Percentiles rank a stretch among this genome's conserved stretches.
Conservation (phyloP, 1,140 invertebrate genomes). For the Macrosteles quadrilineatus region DNA sequence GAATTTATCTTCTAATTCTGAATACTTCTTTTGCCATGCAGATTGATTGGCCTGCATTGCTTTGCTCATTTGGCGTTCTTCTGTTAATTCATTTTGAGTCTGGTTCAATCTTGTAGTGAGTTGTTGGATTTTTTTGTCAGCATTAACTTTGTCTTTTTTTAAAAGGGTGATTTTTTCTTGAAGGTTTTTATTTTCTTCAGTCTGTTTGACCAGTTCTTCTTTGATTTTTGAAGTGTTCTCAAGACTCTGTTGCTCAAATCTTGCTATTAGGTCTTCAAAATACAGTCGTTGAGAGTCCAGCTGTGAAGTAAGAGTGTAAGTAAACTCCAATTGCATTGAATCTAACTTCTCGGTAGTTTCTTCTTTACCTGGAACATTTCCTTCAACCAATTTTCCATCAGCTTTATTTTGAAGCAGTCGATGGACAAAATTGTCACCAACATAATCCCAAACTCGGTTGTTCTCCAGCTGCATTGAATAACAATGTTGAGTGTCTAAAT, state of each 20-base stretch:
- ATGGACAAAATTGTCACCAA: slow-evolving; percentile 96
- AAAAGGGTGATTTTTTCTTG: slow-evolving; percentile 42
- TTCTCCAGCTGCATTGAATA: slow-evolving; percentile 96
- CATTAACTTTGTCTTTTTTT: slow-evolving; percentile 36
- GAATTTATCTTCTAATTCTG: slow-evolving; percentile 63
- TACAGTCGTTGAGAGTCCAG: slow-evolving; percentile 91
- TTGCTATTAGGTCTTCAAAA: slow-evolving; percentile 82
- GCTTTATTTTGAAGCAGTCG: slow-evolving; percentile 92
- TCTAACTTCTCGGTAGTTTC: slow-evolving; percentile 86
- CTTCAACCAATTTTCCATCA: slow-evolving; percentile 96
- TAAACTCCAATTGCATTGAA: slow-evolving; percentile 93
- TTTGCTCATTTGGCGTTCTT: slow-evolving; percentile 76
- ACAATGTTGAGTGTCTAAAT: slow-evolving; percentile 92
- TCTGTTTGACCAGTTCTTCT: slow-evolving; percentile 50
- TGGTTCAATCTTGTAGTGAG: slow-evolving; percentile 59
- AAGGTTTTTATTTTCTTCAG: slow-evolving; percentile 50
- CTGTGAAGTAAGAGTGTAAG: slow-evolving; percentile 95
- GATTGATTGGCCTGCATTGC: slow-evolving; percentile 76
- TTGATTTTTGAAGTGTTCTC: slow-evolving; percentile 56
- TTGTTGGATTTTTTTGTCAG: slow-evolving; percentile 39
- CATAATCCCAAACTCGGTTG: slow-evolving; percentile 98
- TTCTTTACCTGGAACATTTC: slow-evolving; percentile 56
- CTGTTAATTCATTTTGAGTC: slow-evolving; percentile 66
- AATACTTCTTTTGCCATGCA: slow-evolving; percentile 70
- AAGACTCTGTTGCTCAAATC: slow-evolving; percentile 58